Evolutionary conservation across 2,888 invertebrate genomes (phyloP).

Genomic region (Pristionchus fissidentatus): DNA sequence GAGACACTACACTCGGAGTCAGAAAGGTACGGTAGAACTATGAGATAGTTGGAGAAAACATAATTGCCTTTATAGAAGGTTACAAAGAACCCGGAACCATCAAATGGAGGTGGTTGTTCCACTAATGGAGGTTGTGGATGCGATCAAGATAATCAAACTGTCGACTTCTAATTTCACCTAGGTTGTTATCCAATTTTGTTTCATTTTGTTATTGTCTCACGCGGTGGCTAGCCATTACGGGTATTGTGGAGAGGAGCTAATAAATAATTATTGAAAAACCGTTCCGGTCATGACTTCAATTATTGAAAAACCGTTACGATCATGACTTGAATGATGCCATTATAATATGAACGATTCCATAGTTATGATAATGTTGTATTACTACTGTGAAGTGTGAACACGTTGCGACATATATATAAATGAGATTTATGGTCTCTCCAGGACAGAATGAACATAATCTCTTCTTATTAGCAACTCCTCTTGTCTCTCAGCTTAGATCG

Average conservation of each 20-base stretch:
- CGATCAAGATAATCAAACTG: slow-evolving; percentile 30
- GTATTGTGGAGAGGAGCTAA: neutral
- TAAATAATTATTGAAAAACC: too few relatives aligned
- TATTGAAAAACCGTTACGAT: too few relatives aligned
- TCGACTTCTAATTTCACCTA: slow-evolving; percentile 28
- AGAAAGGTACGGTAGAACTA: slow-evolving; percentile 49
- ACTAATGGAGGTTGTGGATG: slow-evolving; percentile 17
- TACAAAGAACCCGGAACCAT: neutral
- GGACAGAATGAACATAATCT: slow-evolving; percentile 6
- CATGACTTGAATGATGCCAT: too few relatives aligned
- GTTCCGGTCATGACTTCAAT: too few relatives aligned
- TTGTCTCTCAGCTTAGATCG: slow-evolving; percentile 44
- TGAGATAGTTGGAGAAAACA: neutral
- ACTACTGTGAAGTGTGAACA: too few relatives aligned
- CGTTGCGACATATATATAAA: neutral
- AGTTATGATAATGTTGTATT: too few relatives aligned
- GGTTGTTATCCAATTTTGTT: slow-evolving; percentile 22
- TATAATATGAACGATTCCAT: too few relatives aligned
- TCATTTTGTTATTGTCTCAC: slow-evolving; percentile 7
- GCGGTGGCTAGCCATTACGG: neutral
- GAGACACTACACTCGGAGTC: slow-evolving; percentile 90
- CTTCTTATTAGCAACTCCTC: slow-evolving; percentile 22
- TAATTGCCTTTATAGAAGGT: slow-evolving; percentile 14
- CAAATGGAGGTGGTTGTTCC: neutral
- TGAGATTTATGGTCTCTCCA: slow-evolving; percentile 30